Percentiles rank a stretch among this genome's conserved stretches.
Conservation (phyloP, 2,888 invertebrate genomes). For the Pheosia tremula region DNA sequence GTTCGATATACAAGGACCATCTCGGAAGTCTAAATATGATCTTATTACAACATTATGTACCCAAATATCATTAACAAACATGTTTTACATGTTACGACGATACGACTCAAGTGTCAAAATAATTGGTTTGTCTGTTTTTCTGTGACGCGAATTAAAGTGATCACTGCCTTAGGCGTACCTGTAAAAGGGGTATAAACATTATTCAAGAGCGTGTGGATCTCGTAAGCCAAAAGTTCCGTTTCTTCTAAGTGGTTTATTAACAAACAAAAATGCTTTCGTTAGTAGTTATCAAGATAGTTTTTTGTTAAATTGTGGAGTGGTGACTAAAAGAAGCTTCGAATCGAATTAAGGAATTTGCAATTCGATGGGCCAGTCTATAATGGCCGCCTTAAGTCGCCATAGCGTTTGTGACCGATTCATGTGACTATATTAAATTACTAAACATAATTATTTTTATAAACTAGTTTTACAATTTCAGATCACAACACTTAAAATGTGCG, state of each 20-base stretch:
- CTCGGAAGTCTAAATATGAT: slow-evolving; percentile 1
- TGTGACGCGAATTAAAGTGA: slow-evolving; percentile 6
- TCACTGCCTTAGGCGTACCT: slow-evolving; percentile 4
- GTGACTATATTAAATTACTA: too few species aligned
- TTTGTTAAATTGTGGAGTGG: neutral
- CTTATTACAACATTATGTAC: slow-evolving; percentile 6
- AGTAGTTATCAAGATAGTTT: neutral
- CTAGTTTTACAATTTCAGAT: too few species aligned
- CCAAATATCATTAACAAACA: slow-evolving; percentile 15
- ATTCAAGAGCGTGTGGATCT: neutral
- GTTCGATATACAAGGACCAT: neutral
- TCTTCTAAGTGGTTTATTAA: neutral
- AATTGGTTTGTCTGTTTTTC: slow-evolving; percentile 20
- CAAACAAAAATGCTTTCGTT: neutral
- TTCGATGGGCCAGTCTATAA: too few species aligned
- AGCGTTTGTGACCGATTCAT: too few species aligned
- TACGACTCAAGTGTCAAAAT: slow-evolving; percentile 20
- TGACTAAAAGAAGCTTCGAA: too few species aligned
- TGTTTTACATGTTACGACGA: slow-evolving; percentile 11
- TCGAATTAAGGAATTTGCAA: too few species aligned
- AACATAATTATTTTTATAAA: too few species aligned
- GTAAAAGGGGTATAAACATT: neutral
- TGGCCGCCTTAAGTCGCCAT: too few species aligned
- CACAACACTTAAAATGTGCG: too few species aligned
- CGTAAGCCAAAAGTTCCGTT: neutral